Percentiles rank a stretch among this genome's conserved stretches.
These are phyloP conservation scores for Enhydra lutris DNA, from an alignment of 2,113 vertebrate species.

Conservation along the genomic window DNA sequence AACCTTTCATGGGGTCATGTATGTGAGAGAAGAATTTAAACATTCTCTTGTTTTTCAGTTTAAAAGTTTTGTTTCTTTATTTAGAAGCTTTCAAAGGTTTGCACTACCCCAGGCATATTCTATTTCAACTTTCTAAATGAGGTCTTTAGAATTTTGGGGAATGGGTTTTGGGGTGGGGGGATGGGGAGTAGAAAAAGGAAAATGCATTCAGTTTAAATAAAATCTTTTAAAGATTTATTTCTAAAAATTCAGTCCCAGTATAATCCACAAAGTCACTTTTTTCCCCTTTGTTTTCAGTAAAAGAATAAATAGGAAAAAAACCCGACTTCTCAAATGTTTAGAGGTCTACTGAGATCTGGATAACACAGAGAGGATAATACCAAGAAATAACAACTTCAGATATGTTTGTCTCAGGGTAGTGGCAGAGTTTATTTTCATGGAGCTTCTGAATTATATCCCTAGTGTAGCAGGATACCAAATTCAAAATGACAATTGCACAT, in stretches of 20 bases:
- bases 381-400: background rate
- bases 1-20: slow-evolving; percentile 36
- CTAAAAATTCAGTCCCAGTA: background rate
- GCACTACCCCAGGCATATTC: slow-evolving; percentile 9
- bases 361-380: background rate
- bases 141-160: background rate
- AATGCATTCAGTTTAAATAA: slow-evolving; percentile 24
- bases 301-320: slow-evolving; percentile 39
- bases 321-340: background rate
- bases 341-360: background rate
- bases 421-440: background rate
- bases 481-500: background rate
- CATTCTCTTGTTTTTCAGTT: slow-evolving; percentile 43
- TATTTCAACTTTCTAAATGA: slow-evolving; percentile 49
- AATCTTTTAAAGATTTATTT: slow-evolving; percentile 26
- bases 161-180: background rate
- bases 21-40: slow-evolving; percentile 45
- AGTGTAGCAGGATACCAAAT: background rate
- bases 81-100: slow-evolving; percentile 53
- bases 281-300: background rate
- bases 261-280: background rate
- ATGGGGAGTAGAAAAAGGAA: background rate
- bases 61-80: slow-evolving; percentile 63
- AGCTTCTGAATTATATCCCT: slow-evolving; percentile 10
- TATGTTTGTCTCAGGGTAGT: background rate